phyloP scores from a whole-genome alignment of 2,888 invertebrate genomes.

The Caenorhabditis wallacei region DNA sequence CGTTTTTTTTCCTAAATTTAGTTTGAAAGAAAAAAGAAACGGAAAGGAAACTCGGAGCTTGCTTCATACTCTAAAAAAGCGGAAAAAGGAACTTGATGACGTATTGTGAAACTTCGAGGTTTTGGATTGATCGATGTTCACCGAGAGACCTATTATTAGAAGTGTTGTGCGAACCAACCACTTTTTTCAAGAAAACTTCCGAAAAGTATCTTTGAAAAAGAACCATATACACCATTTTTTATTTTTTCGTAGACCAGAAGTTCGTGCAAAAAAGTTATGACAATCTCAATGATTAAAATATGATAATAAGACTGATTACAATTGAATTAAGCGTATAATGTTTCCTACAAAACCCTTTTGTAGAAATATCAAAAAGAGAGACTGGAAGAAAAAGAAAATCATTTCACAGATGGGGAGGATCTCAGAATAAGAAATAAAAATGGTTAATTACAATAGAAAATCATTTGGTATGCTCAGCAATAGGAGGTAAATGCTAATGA shows the following conservation, averaged over 20 bases:
- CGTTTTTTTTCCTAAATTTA: not conserved
- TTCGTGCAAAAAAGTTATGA: conserved; percentile 19
- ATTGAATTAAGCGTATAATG: not conserved
- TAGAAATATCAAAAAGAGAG: not conserved
- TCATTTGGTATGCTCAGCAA: conserved; percentile 30
- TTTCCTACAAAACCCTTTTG: conserved; percentile 32
- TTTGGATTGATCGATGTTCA: conserved; percentile 34
- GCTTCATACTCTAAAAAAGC: conserved; percentile 10
- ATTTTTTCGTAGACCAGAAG: conserved; percentile 11
- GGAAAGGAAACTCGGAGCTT: conserved; percentile 4
- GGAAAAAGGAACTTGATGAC: conserved; percentile 44
- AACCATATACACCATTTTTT: no score
- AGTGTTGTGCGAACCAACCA: conserved; percentile 4
- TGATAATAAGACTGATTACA: conserved; percentile 3
- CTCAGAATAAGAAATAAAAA: conserved; percentile 5
- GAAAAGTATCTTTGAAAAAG: not conserved
- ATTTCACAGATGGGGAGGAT: conserved; percentile 31
- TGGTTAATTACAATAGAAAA: not conserved
- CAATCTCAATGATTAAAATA: conserved; percentile 5
- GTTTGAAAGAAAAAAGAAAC: conserved; percentile 2
- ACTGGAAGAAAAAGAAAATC: conserved; percentile 9
- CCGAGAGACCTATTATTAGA: conserved; percentile 3
- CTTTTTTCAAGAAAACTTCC: not conserved
- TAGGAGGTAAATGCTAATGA: conserved; percentile 53
- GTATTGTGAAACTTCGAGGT: conserved; percentile 21